Evolutionary conservation across 2,797 vertebrate genomes (phyloP).

Genomic region (Mormyrops boulengeri): DNA sequence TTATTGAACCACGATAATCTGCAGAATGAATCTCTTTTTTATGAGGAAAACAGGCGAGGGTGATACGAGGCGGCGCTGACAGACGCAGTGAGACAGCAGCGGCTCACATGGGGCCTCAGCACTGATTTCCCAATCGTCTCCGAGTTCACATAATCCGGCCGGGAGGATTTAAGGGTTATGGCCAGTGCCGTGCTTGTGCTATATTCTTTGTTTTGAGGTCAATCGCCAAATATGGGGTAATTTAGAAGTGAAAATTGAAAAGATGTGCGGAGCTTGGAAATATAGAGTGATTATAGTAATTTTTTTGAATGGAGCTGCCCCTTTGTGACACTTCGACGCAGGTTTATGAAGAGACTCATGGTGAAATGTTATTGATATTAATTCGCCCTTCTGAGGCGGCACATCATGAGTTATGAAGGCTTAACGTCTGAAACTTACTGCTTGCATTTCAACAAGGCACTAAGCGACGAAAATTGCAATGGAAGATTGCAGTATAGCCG

Average conservation of each 20-base stretch:
- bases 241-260: constrained; percentile 37
- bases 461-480: not conserved
- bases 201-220: constrained; percentile 50
- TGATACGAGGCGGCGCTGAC: constrained; percentile 52
- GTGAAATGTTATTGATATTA: not conserved
- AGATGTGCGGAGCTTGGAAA: not conserved
- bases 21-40: constrained; percentile 60
- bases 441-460: not conserved
- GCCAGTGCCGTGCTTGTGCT: constrained; percentile 41
- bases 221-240: constrained; percentile 42
- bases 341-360: not conserved
- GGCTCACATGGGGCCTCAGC: constrained; percentile 27
- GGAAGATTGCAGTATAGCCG: not conserved
- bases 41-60: constrained; percentile 45
- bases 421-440: not conserved
- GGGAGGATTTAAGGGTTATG: constrained; percentile 58
- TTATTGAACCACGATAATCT: constrained; percentile 58
- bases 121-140: constrained; percentile 58
- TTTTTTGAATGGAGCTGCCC: not conserved
- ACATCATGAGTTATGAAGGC: not conserved
- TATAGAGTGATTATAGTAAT: not conserved
- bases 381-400: not conserved
- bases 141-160: constrained; percentile 61
- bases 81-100: constrained; percentile 40
- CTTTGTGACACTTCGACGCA: not conserved